phyloP scores from a whole-genome alignment of 2,888 invertebrate genomes.

The Ectemnius cavifrons region DNA sequence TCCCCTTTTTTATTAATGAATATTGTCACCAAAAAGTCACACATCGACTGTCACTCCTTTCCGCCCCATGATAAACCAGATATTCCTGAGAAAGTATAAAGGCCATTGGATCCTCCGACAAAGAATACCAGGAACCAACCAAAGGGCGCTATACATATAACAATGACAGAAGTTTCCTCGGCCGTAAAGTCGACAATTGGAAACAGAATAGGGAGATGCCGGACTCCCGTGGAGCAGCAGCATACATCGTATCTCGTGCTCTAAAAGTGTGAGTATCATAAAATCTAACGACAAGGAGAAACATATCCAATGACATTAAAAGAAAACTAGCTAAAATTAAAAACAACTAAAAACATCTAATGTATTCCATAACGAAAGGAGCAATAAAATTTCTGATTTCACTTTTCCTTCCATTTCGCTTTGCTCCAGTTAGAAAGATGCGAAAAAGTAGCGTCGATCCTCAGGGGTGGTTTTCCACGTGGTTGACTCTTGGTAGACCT shows the following conservation, averaged over 20 bases:
- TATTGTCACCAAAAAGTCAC: too few relatives aligned
- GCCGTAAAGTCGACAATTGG: slow-evolving; percentile 30
- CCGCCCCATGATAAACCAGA: not conserved
- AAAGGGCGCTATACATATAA: not conserved
- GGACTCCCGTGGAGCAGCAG: slow-evolving; percentile 37
- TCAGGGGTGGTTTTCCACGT: not conserved
- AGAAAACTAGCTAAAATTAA: not conserved
- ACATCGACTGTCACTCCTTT: too few relatives aligned
- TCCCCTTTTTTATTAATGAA: too few relatives aligned
- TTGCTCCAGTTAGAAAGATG: too few relatives aligned
- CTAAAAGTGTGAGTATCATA: slow-evolving; percentile 6
- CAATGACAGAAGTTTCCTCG: slow-evolving; percentile 27
- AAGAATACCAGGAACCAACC: not conserved
- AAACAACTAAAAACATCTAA: not conserved
- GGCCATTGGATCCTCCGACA: not conserved
- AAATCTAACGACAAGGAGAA: too few relatives aligned
- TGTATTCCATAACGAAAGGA: too few relatives aligned
- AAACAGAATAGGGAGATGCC: slow-evolving; percentile 14
- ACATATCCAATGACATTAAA: not conserved
- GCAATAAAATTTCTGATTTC: too few relatives aligned
- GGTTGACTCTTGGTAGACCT: slow-evolving; percentile 4
- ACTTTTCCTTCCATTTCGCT: too few relatives aligned
- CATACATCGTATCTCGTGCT: slow-evolving; percentile 31
- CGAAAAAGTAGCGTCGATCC: too few relatives aligned
- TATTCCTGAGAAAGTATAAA: slow-evolving; percentile 24